Percentiles rank a stretch among this genome's conserved stretches.
phyloP scores from a whole-genome alignment of 2,113 vertebrate genomes.

The Microcebus ravelobensis region DNA sequence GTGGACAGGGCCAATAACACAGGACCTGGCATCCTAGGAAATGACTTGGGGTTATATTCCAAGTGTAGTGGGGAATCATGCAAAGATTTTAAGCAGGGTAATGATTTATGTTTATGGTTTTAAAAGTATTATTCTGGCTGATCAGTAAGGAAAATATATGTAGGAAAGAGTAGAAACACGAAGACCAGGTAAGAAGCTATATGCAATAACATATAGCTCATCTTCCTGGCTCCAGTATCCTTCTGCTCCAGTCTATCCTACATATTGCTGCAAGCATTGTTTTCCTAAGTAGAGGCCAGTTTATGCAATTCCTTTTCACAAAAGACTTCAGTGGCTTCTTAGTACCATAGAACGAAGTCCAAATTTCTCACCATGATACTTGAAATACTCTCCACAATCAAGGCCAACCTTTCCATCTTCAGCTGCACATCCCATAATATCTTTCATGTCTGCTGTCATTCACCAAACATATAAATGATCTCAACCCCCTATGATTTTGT shows the following conservation, averaged over 20 bases:
- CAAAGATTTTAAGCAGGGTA: background rate
- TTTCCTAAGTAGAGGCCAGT: background rate
- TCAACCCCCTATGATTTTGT: background rate
- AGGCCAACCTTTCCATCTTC: background rate
- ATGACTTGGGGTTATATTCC: background rate
- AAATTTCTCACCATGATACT: background rate
- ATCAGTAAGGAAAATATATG: background rate
- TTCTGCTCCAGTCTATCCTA: background rate
- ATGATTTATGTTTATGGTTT: background rate
- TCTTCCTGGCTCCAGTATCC: background rate
- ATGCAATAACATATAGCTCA: conserved; percentile 35
- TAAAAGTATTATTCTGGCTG: background rate
- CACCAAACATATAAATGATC: background rate
- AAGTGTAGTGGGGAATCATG: background rate
- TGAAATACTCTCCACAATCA: background rate
- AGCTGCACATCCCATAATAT: background rate
- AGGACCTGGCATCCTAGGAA: background rate
- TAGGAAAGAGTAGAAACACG: background rate
- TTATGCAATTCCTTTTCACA: background rate
- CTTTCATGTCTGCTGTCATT: background rate
- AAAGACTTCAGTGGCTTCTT: background rate
- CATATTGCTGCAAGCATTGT: background rate
- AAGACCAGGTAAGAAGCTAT: background rate
- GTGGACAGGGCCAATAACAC: too few relatives aligned
- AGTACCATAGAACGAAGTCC: background rate